Percentiles rank a stretch among this genome's conserved stretches.
phyloP scores from a whole-genome alignment of 2,888 invertebrate species.

The Criorhina ranunculi region DNA sequence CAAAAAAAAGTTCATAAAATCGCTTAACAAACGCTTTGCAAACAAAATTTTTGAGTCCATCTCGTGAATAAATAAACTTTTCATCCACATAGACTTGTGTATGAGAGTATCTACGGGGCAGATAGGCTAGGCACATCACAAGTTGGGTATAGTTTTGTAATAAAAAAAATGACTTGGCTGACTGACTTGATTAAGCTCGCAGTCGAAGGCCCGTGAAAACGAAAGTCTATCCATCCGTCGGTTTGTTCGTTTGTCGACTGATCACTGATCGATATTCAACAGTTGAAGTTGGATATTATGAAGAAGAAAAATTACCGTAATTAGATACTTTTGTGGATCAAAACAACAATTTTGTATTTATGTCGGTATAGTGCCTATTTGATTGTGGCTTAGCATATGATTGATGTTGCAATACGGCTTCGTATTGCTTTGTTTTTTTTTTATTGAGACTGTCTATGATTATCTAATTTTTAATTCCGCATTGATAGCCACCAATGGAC shows the following conservation, averaged over 20 bases:
- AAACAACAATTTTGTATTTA: conserved; percentile 48
- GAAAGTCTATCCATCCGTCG: conserved; percentile 60
- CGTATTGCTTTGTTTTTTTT: conserved; percentile 41
- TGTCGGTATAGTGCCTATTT: conserved; percentile 50
- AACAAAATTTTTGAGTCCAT: conserved; percentile 27
- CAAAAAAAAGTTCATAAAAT: conserved; percentile 24
- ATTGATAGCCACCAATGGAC: conserved; percentile 57
- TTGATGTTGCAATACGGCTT: conserved; percentile 69
- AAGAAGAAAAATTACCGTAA: conserved; percentile 52
- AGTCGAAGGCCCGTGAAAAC: conserved; percentile 67
- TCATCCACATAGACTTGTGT: conserved; percentile 8
- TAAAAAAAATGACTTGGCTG: conserved; percentile 49
- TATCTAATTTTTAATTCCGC: conserved; percentile 75
- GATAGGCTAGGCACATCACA: conserved; percentile 2
- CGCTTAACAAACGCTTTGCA: conserved; percentile 6
- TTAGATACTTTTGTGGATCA: conserved; percentile 70
- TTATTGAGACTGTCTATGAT: conserved; percentile 42
- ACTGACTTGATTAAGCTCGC: conserved; percentile 1
- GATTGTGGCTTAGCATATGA: conserved; percentile 64
- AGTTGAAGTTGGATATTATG: conserved; percentile 35
- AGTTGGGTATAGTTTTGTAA: conserved; percentile 50
- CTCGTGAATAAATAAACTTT: conserved; percentile 41
- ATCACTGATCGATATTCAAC: conserved; percentile 51
- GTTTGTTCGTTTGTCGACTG: conserved; percentile 9
- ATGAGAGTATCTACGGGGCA: not conserved